Percentiles rank a stretch among this genome's conserved stretches.
These are phyloP conservation scores for Silurus lanzhouensis DNA, from an alignment of 2,797 vertebrate genomes.

Conservation along the genomic window DNA sequence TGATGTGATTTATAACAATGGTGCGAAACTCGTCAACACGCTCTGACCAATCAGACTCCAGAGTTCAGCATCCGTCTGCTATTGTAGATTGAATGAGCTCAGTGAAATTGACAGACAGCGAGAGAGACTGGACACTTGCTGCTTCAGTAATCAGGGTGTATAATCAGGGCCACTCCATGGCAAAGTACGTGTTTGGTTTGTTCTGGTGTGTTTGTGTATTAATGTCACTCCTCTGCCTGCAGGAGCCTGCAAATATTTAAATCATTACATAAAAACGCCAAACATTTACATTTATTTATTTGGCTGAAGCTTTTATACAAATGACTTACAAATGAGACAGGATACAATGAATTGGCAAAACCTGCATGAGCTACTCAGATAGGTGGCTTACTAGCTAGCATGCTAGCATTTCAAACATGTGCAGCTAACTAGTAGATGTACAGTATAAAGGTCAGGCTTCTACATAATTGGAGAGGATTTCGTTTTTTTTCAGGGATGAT, in stretches of 20 bases:
- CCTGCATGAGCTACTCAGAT: not conserved
- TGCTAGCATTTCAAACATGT: not conserved
- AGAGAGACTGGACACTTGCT: not conserved
- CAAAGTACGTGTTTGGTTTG: not conserved
- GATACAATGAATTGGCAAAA: not conserved
- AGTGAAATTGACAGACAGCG: not conserved
- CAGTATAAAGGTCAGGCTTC: not conserved
- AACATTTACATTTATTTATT: conserved; percentile 2
- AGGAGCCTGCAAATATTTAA: not conserved
- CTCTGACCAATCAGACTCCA: not conserved
- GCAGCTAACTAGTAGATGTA: not conserved
- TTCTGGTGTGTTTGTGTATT: not conserved
- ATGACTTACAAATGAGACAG: not conserved
- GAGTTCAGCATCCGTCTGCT: not conserved
- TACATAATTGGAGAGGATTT: too few species aligned
- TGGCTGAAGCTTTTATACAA: conserved; percentile 4
- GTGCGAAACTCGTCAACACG: not conserved
- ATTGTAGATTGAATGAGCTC: not conserved
- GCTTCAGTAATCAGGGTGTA: not conserved
- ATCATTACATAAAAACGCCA: not conserved
- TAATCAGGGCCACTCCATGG: not conserved
- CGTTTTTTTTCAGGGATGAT: too few species aligned
- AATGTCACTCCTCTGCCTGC: conserved; percentile 10
- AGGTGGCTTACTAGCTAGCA: not conserved
- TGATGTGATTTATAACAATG: not conserved